Base-by-base conservation (phyloP, 2,888 invertebrate genomes). In the Bellardia bayeri region DNA sequence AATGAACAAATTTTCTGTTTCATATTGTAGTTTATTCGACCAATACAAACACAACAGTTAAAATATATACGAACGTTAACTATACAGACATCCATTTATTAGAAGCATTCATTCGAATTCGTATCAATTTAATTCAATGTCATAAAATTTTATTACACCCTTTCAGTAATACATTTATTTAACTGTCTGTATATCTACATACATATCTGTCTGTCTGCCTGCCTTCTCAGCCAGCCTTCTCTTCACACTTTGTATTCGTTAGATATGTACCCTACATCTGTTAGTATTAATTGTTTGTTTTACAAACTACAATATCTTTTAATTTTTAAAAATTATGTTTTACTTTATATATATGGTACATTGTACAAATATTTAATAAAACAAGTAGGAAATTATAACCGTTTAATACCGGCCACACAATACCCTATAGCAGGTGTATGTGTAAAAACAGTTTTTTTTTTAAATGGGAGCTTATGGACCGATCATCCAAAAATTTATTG, bases 101-200 rank as follows among this genome's bases (percentile, higher is more conserved):
- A 68, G 64, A 84, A 56, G 69, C 75, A 82, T 87, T 85, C 87
- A 79, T 85, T 79, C 87, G 85, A 87, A 85, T 87, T 87, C 85
- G 79, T 87, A 87, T 87, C 87, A 87, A 87, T 87, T 87, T 87
- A 85, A 87, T 87, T 87, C 85, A 75, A 45, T 68, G 85, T 54
- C 85, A 79, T 87, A 87, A 83, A 87, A 85, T 33, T 87, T 87
- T 87, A 87, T 87, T 75, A 85, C 69, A 69, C 85, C 69, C 79
- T 85, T 85, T 82, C 72, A 85, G 76, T 79, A 51, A 69, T 75
- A 64, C 45, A 56, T 69, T 63, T 75, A 33, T 40, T 81, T 64
- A 51, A 49, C 54, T 42, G 63, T 51, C 58, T 66, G 51, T 58
- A 23, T 69, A 64, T 76, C 54, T 64, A 45, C 13, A 16, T 64